Conservation (phyloP, 1,140 invertebrate species). For the Euura saliciscinereae region DNA sequence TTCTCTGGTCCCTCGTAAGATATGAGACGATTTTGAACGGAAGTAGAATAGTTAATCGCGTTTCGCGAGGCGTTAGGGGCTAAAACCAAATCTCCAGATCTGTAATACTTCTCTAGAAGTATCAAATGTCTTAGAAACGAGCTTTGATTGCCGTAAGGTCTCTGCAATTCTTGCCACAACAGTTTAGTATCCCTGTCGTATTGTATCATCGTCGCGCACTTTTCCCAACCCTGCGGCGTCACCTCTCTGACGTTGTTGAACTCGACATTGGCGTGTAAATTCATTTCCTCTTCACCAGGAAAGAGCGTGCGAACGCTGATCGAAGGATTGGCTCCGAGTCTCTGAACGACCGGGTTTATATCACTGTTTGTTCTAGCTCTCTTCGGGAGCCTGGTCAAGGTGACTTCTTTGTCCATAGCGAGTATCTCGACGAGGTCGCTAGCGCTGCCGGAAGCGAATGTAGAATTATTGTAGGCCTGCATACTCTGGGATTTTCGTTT, state of each 20-base stretch:
- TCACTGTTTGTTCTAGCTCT: slow-evolving; percentile 46
- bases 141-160: slow-evolving; percentile 84
- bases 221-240: slow-evolving; percentile 82
- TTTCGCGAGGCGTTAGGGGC: slow-evolving; percentile 74
- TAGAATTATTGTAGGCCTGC: slow-evolving; percentile 12
- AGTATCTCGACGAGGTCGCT: slow-evolving; percentile 52
- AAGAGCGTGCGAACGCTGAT: slow-evolving; percentile 80
- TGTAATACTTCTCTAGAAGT: slow-evolving; percentile 80
- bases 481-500: slow-evolving; percentile 51
- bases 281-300: slow-evolving; percentile 80
- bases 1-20: slow-evolving; percentile 70
- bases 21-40: slow-evolving; percentile 76
- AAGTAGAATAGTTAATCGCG: slow-evolving; percentile 77
- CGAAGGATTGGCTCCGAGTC: slow-evolving; percentile 75
- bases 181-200: slow-evolving; percentile 81
- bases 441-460: slow-evolving; percentile 20
- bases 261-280: slow-evolving; percentile 74
- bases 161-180: slow-evolving; percentile 80
- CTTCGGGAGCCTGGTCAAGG: slow-evolving; percentile 54
- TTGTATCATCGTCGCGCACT: slow-evolving; percentile 77
- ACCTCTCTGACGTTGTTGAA: slow-evolving; percentile 70
- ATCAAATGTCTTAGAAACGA: slow-evolving; percentile 82
- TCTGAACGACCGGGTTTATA: slow-evolving; percentile 57
- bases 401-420: slow-evolving; percentile 58
- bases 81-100: slow-evolving; percentile 75